Conservation (phyloP, 2,113 vertebrate genomes). For the Rhabdornis inornatus region DNA sequence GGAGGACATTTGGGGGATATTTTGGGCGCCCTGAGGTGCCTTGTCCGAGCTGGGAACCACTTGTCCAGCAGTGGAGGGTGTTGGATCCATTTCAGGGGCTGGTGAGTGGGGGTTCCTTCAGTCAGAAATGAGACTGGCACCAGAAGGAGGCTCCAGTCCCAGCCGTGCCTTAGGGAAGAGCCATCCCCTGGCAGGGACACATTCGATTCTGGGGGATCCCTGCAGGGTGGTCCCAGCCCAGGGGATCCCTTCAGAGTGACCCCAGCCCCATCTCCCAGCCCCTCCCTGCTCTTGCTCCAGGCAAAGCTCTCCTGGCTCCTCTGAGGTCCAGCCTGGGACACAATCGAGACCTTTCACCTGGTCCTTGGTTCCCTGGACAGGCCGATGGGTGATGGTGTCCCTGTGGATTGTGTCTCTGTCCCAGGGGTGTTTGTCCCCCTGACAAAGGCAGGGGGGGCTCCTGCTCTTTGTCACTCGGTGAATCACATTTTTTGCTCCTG, state of each 20-base stretch:
- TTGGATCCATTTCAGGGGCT: neutral
- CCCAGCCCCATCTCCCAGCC: neutral
- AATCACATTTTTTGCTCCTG: neutral
- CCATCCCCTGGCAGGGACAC: fast-evolving
- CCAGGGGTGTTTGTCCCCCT: neutral
- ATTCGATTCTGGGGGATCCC: neutral
- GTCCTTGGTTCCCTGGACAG: neutral
- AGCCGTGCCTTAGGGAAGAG: neutral
- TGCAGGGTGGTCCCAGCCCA: neutral
- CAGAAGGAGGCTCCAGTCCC: neutral
- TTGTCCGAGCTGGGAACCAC: fast-evolving
- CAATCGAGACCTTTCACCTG: fast-evolving
- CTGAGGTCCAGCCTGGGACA: neutral
- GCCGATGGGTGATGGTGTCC: neutral
- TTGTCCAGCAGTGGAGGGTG: neutral
- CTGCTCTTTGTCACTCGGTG: neutral
- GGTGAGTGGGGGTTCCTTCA: neutral
- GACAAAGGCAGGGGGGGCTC: fast-evolving
- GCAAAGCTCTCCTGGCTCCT: fast-evolving
- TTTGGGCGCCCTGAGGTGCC: neutral
- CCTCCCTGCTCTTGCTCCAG: neutral
- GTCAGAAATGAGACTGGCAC: neutral
- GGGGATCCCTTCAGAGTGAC: neutral
- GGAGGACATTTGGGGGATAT: neutral
- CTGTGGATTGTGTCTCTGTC: neutral